Conservation (phyloP, 2,797 vertebrate genomes). For the Notoglanidium macrostoma region DNA sequence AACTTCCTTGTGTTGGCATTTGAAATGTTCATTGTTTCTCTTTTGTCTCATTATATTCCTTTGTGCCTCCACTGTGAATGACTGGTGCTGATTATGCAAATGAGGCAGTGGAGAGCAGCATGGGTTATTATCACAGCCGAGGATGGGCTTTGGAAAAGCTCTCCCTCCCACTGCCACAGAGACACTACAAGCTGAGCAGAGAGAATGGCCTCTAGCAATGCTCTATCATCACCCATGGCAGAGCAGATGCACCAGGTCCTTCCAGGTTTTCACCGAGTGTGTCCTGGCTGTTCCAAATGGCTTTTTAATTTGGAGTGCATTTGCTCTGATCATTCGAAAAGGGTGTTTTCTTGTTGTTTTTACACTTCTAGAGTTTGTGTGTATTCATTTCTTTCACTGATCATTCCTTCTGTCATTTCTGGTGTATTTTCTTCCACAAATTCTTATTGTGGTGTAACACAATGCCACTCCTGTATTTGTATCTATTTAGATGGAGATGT, state of each 20-base stretch:
- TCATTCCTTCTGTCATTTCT: background rate
- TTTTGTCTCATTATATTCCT: slow-evolving; percentile 79
- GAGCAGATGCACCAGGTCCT: slow-evolving; percentile 30
- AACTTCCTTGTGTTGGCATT: slow-evolving; percentile 64
- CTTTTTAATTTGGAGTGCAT: slow-evolving; percentile 3
- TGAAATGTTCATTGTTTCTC: slow-evolving; percentile 74
- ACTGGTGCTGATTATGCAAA: slow-evolving; percentile 82
- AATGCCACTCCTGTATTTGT: background rate
- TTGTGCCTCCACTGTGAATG: slow-evolving; percentile 79
- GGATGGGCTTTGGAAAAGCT: slow-evolving; percentile 70
- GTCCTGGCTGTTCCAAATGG: slow-evolving; percentile 20
- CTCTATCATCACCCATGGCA: slow-evolving; percentile 10
- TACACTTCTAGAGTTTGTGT: background rate
- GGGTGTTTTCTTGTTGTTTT: background rate
- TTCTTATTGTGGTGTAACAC: background rate
- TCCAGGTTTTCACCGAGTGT: slow-evolving; percentile 22
- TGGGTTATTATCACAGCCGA: slow-evolving; percentile 79
- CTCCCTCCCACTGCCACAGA: slow-evolving; percentile 64
- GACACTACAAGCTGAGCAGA: slow-evolving; percentile 50
- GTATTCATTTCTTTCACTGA: background rate
- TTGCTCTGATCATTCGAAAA: background rate
- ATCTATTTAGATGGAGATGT: background rate
- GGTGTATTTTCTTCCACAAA: background rate
- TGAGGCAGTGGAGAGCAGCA: slow-evolving; percentile 73
- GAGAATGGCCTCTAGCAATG: slow-evolving; percentile 42